These are phyloP conservation scores for Beris morrisii DNA, from an alignment of 2,888 invertebrate species.

Conservation along the genomic window DNA sequence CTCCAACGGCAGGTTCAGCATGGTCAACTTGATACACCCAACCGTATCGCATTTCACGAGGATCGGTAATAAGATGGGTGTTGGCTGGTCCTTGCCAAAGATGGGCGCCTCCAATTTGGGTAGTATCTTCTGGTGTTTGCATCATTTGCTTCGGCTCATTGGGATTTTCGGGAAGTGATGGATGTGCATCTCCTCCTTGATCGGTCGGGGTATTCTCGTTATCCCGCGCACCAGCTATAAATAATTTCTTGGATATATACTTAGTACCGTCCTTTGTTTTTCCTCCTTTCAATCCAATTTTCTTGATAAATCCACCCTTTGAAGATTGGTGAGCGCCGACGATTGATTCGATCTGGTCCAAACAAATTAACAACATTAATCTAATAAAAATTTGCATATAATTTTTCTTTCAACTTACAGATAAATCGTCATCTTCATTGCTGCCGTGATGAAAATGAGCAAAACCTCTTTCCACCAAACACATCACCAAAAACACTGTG, in stretches of 20 bases:
- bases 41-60: conserved; percentile 22
- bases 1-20: conserved; percentile 1
- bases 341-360: neutral
- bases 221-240: no score
- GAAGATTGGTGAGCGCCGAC: neutral
- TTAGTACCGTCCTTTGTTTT: no score
- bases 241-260: no score
- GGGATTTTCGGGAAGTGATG: neutral
- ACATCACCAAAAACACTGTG: neutral
- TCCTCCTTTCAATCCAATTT: no score
- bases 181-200: no score
- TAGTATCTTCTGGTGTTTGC: neutral
- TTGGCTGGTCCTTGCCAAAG: conserved; percentile 10
- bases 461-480: neutral
- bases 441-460: neutral
- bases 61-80: conserved; percentile 2
- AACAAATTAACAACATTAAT: neutral
- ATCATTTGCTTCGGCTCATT: neutral
- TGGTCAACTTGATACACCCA: conserved; percentile 13
- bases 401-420: neutral
- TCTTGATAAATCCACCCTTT: no score
- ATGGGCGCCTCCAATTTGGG: neutral
- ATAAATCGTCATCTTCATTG: neutral
- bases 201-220: no score
- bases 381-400: neutral